phyloP scores from a whole-genome alignment of 2,888 invertebrate species.

The Diarsia mendica region DNA sequence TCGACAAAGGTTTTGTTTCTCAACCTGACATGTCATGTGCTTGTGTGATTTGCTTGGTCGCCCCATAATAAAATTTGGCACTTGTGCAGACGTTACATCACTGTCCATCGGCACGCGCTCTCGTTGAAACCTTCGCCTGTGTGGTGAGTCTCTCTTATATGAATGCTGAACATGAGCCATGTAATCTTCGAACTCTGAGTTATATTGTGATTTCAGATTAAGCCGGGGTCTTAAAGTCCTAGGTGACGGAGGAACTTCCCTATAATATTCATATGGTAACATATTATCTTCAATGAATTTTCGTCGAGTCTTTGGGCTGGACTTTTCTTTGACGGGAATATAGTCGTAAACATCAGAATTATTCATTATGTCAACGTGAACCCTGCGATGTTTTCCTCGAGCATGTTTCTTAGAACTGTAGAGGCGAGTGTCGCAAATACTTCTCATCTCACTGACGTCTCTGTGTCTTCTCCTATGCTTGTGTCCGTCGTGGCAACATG shows the following conservation, averaged over 20 bases:
- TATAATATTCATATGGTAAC: conserved; percentile 72
- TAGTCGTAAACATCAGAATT: conserved; percentile 82
- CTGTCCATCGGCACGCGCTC: conserved; percentile 61
- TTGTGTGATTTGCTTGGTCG: conserved; percentile 34
- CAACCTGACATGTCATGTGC: conserved; percentile 40
- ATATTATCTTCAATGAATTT: conserved; percentile 77
- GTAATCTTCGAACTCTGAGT: conserved; percentile 74
- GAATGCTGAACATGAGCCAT: conserved; percentile 53
- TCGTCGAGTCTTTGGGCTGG: conserved; percentile 81
- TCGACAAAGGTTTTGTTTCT: conserved; percentile 59
- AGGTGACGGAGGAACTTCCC: conserved; percentile 85
- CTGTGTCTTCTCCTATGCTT: conserved; percentile 60
- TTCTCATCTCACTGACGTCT: conserved; percentile 76
- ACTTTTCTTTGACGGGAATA: conserved; percentile 85
- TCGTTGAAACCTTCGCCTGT: conserved; percentile 55
- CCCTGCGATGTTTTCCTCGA: conserved; percentile 69
- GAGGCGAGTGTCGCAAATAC: conserved; percentile 82
- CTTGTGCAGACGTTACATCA: conserved; percentile 61
- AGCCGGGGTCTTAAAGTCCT: conserved; percentile 80
- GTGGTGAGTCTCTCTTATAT: conserved; percentile 57
- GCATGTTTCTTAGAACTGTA: conserved; percentile 75
- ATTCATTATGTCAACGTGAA: conserved; percentile 73
- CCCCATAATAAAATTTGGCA: conserved; percentile 40
- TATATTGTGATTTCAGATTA: conserved; percentile 81
- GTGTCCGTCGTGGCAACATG: conserved; percentile 75